phyloP scores from a whole-genome alignment of 2,797 vertebrate genomes.

The Sebastes nivosus region DNA sequence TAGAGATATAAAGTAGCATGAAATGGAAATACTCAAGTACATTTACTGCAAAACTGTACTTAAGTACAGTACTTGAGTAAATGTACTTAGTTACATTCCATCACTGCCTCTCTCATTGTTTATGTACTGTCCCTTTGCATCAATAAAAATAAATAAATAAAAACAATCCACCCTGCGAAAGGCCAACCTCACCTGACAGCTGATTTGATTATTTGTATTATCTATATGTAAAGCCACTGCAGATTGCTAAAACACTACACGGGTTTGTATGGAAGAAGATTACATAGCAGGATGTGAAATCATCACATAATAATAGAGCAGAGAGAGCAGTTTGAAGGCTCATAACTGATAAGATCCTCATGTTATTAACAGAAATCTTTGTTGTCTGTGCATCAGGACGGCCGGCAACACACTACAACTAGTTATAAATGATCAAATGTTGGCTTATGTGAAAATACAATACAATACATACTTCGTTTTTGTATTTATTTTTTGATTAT shows the following conservation, averaged over 20 bases:
- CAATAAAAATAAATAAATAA: background rate
- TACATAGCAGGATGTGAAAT: background rate
- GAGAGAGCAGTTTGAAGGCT: background rate
- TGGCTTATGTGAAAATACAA: background rate
- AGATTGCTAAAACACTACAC: background rate
- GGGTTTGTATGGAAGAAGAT: background rate
- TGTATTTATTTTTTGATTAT: background rate
- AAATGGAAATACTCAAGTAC: no score
- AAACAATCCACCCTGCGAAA: background rate
- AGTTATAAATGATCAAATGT: background rate
- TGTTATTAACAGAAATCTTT: background rate
- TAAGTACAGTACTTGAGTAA: no score
- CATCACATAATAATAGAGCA: background rate
- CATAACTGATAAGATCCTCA: background rate
- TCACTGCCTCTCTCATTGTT: background rate
- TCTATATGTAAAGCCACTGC: background rate
- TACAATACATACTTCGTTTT: background rate
- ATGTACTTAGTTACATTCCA: no score
- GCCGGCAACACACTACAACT: background rate
- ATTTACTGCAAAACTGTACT: no score
- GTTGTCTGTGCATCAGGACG: background rate
- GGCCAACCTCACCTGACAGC: background rate
- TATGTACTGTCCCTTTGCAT: background rate
- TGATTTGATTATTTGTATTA: background rate
- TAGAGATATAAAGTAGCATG: no score